Base-by-base conservation (phyloP, 2,888 invertebrate genomes). In the Troilus luridus region DNA sequence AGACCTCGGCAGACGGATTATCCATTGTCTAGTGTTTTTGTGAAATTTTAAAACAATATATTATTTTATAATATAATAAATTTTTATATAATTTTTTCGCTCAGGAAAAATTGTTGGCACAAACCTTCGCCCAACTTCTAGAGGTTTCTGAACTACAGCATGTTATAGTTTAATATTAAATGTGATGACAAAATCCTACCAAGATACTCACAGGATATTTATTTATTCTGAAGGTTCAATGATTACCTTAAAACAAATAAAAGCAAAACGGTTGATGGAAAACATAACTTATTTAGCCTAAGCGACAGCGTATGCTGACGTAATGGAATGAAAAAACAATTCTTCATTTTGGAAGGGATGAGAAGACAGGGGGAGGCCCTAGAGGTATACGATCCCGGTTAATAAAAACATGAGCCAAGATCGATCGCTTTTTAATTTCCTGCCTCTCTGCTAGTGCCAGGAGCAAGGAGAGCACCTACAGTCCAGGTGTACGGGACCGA, bases 401-500 rank as follows among this genome's bases (percentile, higher is more conserved):
- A 77, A 85, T 85, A 58, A 85, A 85, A 85, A 56, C 56, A 85
- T 58, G 85, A 85, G 85, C 56, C 56, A 12, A 85, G 56, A 85
- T 85, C 85, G 85, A 85, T 85, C 21, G 85, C 54, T n/a, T 85
- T 85, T 85, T 85, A 85, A 85, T 85, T 85, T 85, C 85, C 85
- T 85, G 85, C n/a, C 56, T 85, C 85, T 85, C n/a, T 56, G 58
- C 9, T 12, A n/a, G n/a, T 54, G 85, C 56, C 54, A 58, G 0
- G 21, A 54, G 21, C 54, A 10, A 0, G 7, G 72, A 5, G 41
- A 41, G n/a, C 56, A 58, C 85, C n/a, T 58, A 58, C n/a, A 41
- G 24, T 14, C 24, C 12, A 6, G 11, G 9, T 8, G 81, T 8
- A 8, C 17, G 3, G 54, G 21, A 10, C 56, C 56, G 56, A 85